phyloP scores from a whole-genome alignment of 2,888 invertebrate species.

The Ophraella communa region DNA sequence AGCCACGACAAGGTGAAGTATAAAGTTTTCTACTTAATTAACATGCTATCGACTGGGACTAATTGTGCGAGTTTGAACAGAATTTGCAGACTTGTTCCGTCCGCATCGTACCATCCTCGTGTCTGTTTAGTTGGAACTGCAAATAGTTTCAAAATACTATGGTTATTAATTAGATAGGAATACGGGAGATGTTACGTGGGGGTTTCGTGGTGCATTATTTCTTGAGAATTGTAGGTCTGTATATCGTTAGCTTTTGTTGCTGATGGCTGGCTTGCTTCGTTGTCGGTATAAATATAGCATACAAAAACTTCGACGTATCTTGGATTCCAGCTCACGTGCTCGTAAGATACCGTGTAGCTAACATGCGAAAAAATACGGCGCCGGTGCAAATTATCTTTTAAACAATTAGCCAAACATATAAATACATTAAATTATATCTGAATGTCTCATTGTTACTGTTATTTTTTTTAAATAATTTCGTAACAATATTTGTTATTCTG shows the following conservation, averaged over 20 bases:
- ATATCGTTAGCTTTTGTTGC: constrained; percentile 8
- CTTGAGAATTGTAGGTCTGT: constrained; percentile 19
- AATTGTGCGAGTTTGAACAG: constrained; percentile 35
- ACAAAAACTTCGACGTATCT: neutral
- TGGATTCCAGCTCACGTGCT: neutral
- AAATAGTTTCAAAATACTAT: constrained; percentile 40
- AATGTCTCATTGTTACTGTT: too few species aligned
- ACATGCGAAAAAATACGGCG: neutral
- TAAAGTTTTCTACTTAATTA: constrained; percentile 48
- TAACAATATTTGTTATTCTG: too few species aligned
- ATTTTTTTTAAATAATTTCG: too few species aligned
- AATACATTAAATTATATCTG: too few species aligned
- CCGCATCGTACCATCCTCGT: constrained; percentile 43
- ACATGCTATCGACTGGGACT: constrained; percentile 44
- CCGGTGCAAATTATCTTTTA: too few species aligned
- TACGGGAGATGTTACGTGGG: constrained; percentile 13
- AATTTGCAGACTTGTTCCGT: constrained; percentile 29
- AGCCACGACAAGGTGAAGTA: constrained; percentile 46
- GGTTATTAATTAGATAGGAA: constrained; percentile 38
- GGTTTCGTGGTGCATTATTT: constrained; percentile 15
- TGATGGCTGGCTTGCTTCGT: neutral
- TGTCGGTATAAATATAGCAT: neutral
- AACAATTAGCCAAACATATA: too few species aligned
- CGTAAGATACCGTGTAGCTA: neutral
- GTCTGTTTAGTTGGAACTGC: constrained; percentile 33